Evolutionary conservation across 2,888 invertebrate species (phyloP).

Genomic region (Acrocera orbiculus): DNA sequence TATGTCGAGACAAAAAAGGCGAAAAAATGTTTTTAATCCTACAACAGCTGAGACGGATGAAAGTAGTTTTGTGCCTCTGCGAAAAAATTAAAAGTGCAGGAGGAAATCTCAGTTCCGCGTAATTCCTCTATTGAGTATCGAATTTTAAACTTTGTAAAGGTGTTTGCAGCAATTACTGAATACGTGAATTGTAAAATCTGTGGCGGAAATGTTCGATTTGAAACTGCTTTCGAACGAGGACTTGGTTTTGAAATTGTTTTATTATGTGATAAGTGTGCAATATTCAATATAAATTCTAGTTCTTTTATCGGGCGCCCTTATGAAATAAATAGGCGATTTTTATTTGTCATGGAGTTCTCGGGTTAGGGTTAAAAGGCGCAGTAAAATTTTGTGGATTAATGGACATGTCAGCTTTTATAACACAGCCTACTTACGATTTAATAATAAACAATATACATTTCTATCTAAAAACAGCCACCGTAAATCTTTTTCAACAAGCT

Average conservation of each 20-base stretch:
- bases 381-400: conserved; percentile 14
- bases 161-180: conserved; percentile 11
- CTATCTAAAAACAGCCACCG: conserved; percentile 9
- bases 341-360: conserved; percentile 16
- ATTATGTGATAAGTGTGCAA: conserved; percentile 14
- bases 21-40: no score
- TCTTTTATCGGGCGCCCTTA: conserved; percentile 11
- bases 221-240: conserved; percentile 14
- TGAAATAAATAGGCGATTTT: conserved; percentile 15
- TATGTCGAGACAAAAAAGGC: no score
- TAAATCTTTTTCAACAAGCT: conserved; percentile 13
- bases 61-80: conserved; percentile 4
- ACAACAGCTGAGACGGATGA: no score
- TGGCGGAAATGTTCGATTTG: conserved; percentile 12
- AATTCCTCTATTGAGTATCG: conserved; percentile 8
- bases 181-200: conserved; percentile 10
- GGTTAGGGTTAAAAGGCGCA: conserved; percentile 15
- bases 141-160: conserved; percentile 10
- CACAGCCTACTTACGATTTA: conserved; percentile 11
- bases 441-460: conserved; percentile 12
- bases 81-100: conserved; percentile 3
- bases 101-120: background rate
- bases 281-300: conserved; percentile 10
- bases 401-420: conserved; percentile 9
- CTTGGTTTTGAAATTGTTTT: conserved; percentile 17